A percentile compares a stretch with the other conserved stretches of the same genome.
These are phyloP conservation scores for Nebria brevicollis DNA, from an alignment of 2,888 invertebrate genomes.

Conservation along the genomic window DNA sequence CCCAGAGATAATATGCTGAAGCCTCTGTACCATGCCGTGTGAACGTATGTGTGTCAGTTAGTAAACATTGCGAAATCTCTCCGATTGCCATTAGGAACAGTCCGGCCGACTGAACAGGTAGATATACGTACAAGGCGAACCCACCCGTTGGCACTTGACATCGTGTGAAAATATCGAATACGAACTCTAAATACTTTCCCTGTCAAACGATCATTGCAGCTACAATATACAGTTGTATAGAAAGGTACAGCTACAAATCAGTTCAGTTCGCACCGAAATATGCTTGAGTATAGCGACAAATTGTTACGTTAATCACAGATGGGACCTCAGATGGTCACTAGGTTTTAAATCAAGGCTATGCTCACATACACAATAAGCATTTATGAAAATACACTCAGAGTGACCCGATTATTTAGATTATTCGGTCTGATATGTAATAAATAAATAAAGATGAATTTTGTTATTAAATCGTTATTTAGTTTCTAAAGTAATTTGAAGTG, in stretches of 20 bases:
- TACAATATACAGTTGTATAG: background rate
- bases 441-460: too few species aligned
- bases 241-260: background rate
- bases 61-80: slow-evolving; percentile 27
- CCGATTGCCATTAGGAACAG: slow-evolving; percentile 30
- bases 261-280: background rate
- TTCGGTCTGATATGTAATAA: too few species aligned
- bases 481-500: too few species aligned
- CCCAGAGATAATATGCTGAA: background rate
- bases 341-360: background rate
- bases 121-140: slow-evolving; percentile 21
- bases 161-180: slow-evolving; percentile 45
- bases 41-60: slow-evolving; percentile 29
- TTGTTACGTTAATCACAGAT: background rate
- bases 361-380: background rate
- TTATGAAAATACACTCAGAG: too few species aligned
- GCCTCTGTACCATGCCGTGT: slow-evolving; percentile 8
- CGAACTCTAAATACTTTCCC: slow-evolving; percentile 41
- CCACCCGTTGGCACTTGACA: slow-evolving; percentile 42
- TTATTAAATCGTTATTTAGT: too few species aligned
- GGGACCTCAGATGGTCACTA: background rate
- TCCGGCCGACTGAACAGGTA: slow-evolving; percentile 23
- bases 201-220: slow-evolving; percentile 17
- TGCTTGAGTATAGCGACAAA: background rate
- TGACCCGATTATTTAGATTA: too few species aligned